A percentile compares a stretch with the other conserved stretches of the same genome.
phyloP scores from a whole-genome alignment of 1,140 invertebrate genomes.

The Sesamia nonagrioides region DNA sequence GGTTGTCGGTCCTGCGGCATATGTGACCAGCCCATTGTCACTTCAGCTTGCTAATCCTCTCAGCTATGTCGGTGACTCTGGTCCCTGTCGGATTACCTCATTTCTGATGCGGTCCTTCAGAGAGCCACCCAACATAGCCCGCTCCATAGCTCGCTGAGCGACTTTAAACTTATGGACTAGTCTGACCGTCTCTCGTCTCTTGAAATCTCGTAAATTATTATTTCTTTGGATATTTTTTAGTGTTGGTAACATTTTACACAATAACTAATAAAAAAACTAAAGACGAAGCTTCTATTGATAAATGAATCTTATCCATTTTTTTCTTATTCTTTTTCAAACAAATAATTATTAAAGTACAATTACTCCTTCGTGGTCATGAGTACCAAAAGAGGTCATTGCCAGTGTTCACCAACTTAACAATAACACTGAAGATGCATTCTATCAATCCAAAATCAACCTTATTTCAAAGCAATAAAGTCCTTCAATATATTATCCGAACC shows the following conservation, averaged over 20 bases:
- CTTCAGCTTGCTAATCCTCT: no score
- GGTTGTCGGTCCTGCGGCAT: no score
- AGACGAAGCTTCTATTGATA: neutral
- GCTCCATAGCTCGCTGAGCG: no score
- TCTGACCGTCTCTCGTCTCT: no score
- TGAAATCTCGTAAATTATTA: no score
- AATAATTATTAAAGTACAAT: slow-evolving; percentile 25
- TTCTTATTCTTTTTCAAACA: slow-evolving; percentile 14
- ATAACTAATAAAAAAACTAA: neutral
- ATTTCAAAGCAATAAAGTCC: neutral
- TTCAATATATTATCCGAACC: neutral
- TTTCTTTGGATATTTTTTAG: no score
- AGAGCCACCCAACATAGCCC: no score
- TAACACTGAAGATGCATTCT: neutral
- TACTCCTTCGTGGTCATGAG: slow-evolving; percentile 1
- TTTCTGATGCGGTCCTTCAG: no score
- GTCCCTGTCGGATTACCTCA: no score
- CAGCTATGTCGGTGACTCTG: no score
- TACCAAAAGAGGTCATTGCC: slow-evolving; percentile 21
- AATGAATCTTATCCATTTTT: slow-evolving; percentile 2
- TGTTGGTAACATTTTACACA: neutral
- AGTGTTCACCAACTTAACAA: neutral
- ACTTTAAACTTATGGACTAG: no score
- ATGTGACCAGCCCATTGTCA: no score
- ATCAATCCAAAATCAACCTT: slow-evolving; percentile 12